Base-by-base conservation (phyloP, 1,140 invertebrate species). In the Probaryconus sp. region DNA sequence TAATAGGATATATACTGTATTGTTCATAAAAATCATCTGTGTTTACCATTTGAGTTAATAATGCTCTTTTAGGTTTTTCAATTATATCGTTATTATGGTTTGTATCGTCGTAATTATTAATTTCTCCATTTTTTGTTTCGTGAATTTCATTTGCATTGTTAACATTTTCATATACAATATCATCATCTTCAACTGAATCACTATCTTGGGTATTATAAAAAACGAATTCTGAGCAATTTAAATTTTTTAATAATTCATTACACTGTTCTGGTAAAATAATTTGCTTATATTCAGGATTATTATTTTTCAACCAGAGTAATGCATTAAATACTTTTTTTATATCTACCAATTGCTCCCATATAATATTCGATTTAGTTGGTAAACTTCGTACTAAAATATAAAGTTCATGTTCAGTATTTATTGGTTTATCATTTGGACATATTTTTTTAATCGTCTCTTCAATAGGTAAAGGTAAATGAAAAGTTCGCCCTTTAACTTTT, bases 391-490 rank as follows among this genome's bases (percentile, higher is more conserved):
- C 35, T 37, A 81, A 20, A 26, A 83, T 79, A 43, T 67, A 76
- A 17, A 83, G 42, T 68, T 81, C 63, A 17, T 53, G 58, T 31
- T 79, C 67, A 10, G 21, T 3, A 77, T 78, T 74, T 6, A 83
- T 31, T 6, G 72, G 45, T 35, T 63, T 48, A 1, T 47, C 43
- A 5, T 4, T 9, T 4, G 20, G 13, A 20, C 56, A 60, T 2
- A 82, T 65, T 74, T 78, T 80, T 24, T 79, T 70, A 1, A 83
- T n/a, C 33, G 77, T 82, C 61, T 80, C 55, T 68, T 81, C 71
- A n/a, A 81, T 24, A 1, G 79, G 78, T 45, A 83, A 67, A 9
- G 80, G 80, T 16, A 83, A 72, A 78, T 83, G 77, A 65, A 83
- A 83, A 4, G 77, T 78, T 45, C 76, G 72, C 5, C 80, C 80